Percentiles rank a stretch among this genome's conserved stretches.
These are phyloP conservation scores for Oreotragus oreotragus DNA, from an alignment of 2,113 vertebrate genomes.

Conservation along the genomic window DNA sequence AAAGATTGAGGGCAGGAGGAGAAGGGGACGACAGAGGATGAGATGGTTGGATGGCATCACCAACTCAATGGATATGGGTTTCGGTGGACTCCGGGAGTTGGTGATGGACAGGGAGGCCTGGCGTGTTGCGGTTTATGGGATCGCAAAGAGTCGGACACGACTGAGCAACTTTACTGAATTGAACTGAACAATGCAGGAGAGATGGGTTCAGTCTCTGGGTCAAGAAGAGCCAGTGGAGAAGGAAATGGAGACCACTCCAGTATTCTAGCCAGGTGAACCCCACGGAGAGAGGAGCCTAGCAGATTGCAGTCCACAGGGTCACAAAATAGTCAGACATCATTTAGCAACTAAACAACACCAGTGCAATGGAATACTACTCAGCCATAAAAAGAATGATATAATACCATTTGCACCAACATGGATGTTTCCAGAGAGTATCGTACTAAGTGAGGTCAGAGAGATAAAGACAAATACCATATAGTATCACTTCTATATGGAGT, in stretches of 20 bases:
- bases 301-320: neutral
- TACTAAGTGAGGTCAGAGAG: neutral
- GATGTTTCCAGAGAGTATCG: neutral
- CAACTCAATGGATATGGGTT: no score
- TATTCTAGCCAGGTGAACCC: neutral
- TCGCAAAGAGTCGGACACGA: rapidly evolving
- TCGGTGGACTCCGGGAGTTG: no score
- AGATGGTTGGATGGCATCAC: no score
- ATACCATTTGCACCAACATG: neutral
- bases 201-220: neutral
- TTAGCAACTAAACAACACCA: neutral
- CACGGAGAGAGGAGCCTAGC: neutral
- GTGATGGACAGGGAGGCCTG: no score
- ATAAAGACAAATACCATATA: neutral
- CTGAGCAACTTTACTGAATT: no score
- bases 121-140: rapidly evolving
- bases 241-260: neutral
- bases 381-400: neutral
- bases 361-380: neutral
- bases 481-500: neutral
- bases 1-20: no score
- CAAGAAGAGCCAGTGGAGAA: neutral
- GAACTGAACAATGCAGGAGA: neutral
- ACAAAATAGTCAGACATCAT: neutral
- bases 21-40: no score